Evolutionary conservation across 2,797 vertebrate genomes (phyloP), one percentile per base, ranked within the genome.

Genomic region (Sebastes diploproa): DNA sequence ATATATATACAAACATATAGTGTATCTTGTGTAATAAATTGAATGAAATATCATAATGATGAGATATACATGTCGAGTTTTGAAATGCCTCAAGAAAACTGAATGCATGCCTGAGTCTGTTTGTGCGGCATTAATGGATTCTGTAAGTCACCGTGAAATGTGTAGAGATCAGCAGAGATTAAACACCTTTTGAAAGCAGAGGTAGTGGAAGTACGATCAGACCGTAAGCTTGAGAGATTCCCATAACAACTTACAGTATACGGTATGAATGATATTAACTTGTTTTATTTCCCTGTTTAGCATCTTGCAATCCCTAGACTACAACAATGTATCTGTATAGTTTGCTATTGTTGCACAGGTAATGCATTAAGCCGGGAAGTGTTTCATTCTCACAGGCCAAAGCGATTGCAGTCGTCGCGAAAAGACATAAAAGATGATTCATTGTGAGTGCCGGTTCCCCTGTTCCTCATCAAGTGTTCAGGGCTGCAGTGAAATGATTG

Each of bases 381-480:
- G 50, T 70, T 69, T 64, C 27, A 27, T 54, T 22, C 30, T 23
- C 18, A 18, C 38, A 60, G 64, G 38, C 32, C 30, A 27, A 10
- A 22, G 50, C 23, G 22, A 59, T 56, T 66, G 77, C 60, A 55
- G 36, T 54, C 6, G n/a, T 42, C 67, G 65, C 63, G 32, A 23
- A 46, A 29, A 80, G 20, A 78, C 63, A 78, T 78, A 75, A 76
- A 78, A 72, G 66, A 63, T 78, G 62, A 82, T 72, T 85, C 74
- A 86, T 67, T 18, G 7, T 62, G 73, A 80, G 25, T 38, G 34
- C 6, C 2, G 5, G 54, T 66, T 69, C 55, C 54, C 42, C 60
- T 55, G 25, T 32, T 50, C 60, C 60, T 71, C 70, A 60, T 54
- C 52, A 29, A 55, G 29, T 60, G 62, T 73, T 61, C 54, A 55